Conservation (phyloP, 2,797 vertebrate species). For the Zalophus californianus region DNA sequence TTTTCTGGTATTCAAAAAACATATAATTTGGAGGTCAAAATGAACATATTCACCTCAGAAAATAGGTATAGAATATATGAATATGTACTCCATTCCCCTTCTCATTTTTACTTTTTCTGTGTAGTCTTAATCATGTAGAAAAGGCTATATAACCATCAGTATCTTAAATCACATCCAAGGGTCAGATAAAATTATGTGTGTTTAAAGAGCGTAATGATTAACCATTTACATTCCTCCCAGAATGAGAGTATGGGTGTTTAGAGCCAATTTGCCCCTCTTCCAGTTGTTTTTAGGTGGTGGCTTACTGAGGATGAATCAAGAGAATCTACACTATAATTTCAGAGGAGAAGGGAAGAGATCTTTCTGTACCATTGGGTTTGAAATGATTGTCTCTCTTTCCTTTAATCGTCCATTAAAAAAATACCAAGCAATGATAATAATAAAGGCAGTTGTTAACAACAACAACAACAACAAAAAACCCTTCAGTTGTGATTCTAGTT, state of each 20-base stretch:
- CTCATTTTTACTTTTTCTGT: slow-evolving; percentile 59
- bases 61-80: not conserved
- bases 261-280: slow-evolving; percentile 51
- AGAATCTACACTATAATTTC: slow-evolving; percentile 55
- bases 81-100: not conserved
- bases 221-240: slow-evolving; percentile 57
- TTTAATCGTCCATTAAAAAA: not conserved
- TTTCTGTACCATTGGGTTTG: not conserved
- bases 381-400: not conserved
- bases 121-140: slow-evolving; percentile 52
- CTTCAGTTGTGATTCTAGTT: slow-evolving; percentile 31
- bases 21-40: slow-evolving; percentile 49
- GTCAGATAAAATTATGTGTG: slow-evolving; percentile 78
- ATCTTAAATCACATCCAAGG: slow-evolving; percentile 77
- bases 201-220: slow-evolving; percentile 63
- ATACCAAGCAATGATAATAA: slow-evolving; percentile 58
- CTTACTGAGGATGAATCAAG: slow-evolving; percentile 26
- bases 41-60: slow-evolving; percentile 60
- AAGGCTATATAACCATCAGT: slow-evolving; percentile 62
- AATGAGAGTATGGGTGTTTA: slow-evolving; percentile 8
- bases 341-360: not conserved
- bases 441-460: slow-evolving; percentile 66
- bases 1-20: slow-evolving; percentile 66
- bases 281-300: not conserved
- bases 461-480: not conserved